Base-by-base conservation (phyloP, 2,113 vertebrate genomes). In the Channa maculata region DNA sequence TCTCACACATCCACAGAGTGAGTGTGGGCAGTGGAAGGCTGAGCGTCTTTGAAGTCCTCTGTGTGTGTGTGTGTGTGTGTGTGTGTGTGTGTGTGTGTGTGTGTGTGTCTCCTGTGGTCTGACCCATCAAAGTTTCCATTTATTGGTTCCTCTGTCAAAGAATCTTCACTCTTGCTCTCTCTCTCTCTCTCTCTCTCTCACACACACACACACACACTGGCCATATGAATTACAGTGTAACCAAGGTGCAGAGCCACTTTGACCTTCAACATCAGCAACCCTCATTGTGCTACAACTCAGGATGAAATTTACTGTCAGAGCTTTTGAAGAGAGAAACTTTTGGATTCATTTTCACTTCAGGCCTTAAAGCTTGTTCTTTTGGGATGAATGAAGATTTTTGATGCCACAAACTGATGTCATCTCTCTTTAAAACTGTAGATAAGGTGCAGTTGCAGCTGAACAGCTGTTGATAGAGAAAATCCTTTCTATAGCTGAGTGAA, bases 81-180 rank as follows among this genome's bases (percentile, higher is more conserved):
- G 75, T 68, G 65, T 71, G 65, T 89, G 65, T 71, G 65, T 89
- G 24, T 65, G 62, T 73, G 63, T 85, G 6, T 79, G 72, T 67
- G 65, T 79, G 75, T 68, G 65, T 71, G 65, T 89, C 71, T 88
- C 79, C 64, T 81, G 83, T 79, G 85, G 87, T 85, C 81, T 75
- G 76, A 86, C 82, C 73, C 87, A 89, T 91, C 86, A 91, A 83
- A 89, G 86, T 86, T 79, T 77, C 69, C 89, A 85, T 84, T 89
- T 91, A 89, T 88, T 85, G 65, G 79, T 72, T 81, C 75, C 81
- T 84, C 65, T 77, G 67, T 89, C 85, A 85, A 81, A 84, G 79
- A 76, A 70, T 78, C 58, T 71, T 73, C 50, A 33, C 71, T 68
- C 64, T 52, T 62, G 71, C 77, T 71, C 62, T 67, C 78, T 24